Conservation (phyloP, 1,140 invertebrate species). For the Lasaia peninsularis region DNA sequence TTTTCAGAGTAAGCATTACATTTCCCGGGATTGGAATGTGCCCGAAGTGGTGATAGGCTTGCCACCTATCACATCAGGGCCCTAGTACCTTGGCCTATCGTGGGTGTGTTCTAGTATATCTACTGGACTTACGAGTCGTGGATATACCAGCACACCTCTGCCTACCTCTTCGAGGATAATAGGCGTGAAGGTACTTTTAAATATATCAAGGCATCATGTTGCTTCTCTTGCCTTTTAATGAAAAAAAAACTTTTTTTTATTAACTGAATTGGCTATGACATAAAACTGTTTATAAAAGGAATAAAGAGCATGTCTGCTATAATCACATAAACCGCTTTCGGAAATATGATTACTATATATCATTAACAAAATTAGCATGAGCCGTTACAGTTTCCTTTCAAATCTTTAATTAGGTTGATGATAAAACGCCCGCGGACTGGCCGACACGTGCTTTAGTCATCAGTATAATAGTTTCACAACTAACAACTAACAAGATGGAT, state of each 20-base stretch:
- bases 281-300: not conserved
- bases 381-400: not conserved
- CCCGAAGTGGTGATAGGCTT: too few relatives aligned
- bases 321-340: not conserved
- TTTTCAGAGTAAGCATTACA: too few relatives aligned
- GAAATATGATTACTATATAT: not conserved
- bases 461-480: not conserved
- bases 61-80: too few relatives aligned
- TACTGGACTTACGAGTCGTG: too few relatives aligned
- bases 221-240: too few relatives aligned
- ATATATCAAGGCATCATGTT: too few relatives aligned
- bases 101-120: too few relatives aligned
- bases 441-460: not conserved
- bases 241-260: not conserved
- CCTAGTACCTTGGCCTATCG: too few relatives aligned
- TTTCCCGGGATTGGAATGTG: too few relatives aligned
- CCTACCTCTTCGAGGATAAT: too few relatives aligned
- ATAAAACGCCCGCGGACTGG: not conserved
- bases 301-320: not conserved
- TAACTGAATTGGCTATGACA: not conserved
- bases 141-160: too few relatives aligned
- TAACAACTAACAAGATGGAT: not conserved
- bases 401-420: slow-evolving; percentile 2
- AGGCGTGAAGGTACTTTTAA: too few relatives aligned
- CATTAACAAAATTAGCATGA: not conserved